These are phyloP conservation scores for Horisme vitalbata DNA, from an alignment of 2,888 invertebrate genomes.

Conservation along the genomic window DNA sequence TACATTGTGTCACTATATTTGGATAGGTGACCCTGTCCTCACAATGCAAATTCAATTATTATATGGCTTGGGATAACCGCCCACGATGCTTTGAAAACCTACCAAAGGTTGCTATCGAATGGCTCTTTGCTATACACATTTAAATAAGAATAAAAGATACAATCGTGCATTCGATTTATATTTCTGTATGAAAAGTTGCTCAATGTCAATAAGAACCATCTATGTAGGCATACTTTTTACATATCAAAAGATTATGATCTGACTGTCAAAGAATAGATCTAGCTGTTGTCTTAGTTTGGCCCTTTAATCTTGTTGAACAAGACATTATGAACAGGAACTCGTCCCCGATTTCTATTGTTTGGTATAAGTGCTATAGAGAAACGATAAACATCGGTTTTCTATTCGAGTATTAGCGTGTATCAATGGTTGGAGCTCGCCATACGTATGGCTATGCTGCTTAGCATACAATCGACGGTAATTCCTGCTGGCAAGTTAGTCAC, in stretches of 20 bases:
- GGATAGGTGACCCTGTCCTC: constrained; percentile 36
- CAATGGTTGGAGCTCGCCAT: constrained; percentile 37
- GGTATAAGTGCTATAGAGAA: constrained; percentile 18
- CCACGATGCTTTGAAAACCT: constrained; percentile 30
- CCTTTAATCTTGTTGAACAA: neutral
- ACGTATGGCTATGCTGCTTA: constrained; percentile 52
- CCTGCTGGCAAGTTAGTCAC: constrained; percentile 73
- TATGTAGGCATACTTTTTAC: constrained; percentile 5
- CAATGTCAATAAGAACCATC: constrained; percentile 25
- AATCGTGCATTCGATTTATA: constrained; percentile 24
- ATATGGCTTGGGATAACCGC: constrained; percentile 33
- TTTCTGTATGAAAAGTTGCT: constrained; percentile 25
- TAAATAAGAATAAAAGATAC: constrained; percentile 25
- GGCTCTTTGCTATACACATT: constrained; percentile 17
- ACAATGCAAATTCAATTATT: constrained; percentile 35
- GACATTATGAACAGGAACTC: constrained; percentile 6
- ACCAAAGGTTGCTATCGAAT: constrained; percentile 31
- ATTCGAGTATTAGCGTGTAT: constrained; percentile 31
- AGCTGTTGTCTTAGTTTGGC: neutral
- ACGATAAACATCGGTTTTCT: constrained; percentile 27
- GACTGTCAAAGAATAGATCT: constrained; percentile 8
- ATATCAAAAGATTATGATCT: constrained; percentile 19
- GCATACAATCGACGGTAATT: constrained; percentile 77
- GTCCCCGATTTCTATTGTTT: constrained; percentile 20
- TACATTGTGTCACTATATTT: constrained; percentile 30